Evolutionary conservation across 2,888 invertebrate genomes (phyloP), one percentile per base, ranked within the genome.

Genomic region (Mechanitis mazaeus): DNA sequence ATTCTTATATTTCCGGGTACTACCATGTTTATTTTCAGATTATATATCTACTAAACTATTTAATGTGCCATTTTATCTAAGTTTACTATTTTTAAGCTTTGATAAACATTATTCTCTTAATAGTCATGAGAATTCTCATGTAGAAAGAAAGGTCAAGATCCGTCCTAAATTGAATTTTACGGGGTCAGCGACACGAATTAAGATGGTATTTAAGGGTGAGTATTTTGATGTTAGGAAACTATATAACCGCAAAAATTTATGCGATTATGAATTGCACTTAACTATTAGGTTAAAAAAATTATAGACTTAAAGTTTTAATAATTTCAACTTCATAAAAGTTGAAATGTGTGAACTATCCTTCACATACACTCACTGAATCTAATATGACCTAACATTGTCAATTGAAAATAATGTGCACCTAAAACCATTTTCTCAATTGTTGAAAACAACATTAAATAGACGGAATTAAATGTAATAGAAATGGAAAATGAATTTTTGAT

Each of bases 141-240:
- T 64, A 61, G 55, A 56, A 58, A 64, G 57, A 63, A 65, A 67
- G 59, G 68, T 71, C 67, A 71, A 66, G 68, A 64, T 71, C 72
- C 72, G 72, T 72, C 72, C 72, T 66, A 65, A 64, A 68, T 56
- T 54, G 64, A 64, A 64, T 63, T 54, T 69, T 64, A 60, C 59
- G 68, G 65, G 66, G 64, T 69, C 63, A 58, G 63, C 55, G 64
- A 64, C 59, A 63, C 63, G 59, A 68, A 68, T 66, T 68, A 59
- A 50, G 56, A 57, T 65, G 59, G 58, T 55, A 61, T 63, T 55
- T 46, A 55, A 64, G 60, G 33, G 55, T 60, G 64, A 56, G 47
- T 62, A 64, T 60, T 56, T 60, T 60, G 35, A 56, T 64, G 59
- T 56, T 62, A 42, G 60, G 54, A 59, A 58, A 59, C 54, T 57